A percentile compares a stretch with the other conserved stretches of the same genome.
Conservation (phyloP, 1,140 invertebrate species). For the Drosophila pseudoananassae region DNA sequence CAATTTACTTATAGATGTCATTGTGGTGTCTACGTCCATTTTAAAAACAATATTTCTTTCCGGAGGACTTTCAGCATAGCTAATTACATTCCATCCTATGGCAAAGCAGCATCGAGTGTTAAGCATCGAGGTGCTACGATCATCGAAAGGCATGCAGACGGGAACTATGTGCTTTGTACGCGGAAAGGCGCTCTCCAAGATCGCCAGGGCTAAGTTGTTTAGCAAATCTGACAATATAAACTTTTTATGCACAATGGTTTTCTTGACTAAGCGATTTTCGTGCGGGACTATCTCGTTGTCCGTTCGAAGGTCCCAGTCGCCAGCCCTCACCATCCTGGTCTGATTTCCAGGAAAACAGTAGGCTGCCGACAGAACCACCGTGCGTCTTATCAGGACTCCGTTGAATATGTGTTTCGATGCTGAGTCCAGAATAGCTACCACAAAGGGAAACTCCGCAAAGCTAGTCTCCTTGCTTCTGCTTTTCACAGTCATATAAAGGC, state of each 20-base stretch:
- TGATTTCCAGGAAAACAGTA: neutral
- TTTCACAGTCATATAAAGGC: neutral
- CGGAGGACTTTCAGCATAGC: too few relatives aligned
- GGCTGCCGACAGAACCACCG: constrained; percentile 19
- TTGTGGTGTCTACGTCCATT: too few relatives aligned
- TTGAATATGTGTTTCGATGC: neutral
- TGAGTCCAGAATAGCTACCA: neutral
- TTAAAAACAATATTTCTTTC: too few relatives aligned
- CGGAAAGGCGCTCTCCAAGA: neutral
- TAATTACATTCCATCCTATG: neutral
- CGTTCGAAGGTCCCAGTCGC: constrained; percentile 36
- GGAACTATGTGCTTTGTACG: neutral
- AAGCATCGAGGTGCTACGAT: neutral
- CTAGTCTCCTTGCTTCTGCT: neutral
- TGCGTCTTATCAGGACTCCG: neutral
- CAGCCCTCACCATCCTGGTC: constrained; percentile 4
- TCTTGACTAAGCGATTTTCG: neutral
- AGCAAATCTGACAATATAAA: neutral
- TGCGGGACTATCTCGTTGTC: constrained; percentile 7
- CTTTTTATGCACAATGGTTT: neutral
- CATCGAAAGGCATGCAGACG: neutral
- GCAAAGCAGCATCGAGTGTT: neutral
- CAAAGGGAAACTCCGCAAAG: constrained; percentile 14
- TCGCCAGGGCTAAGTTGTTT: constrained; percentile 8
- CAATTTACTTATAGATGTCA: too few relatives aligned